Evolutionary conservation across 1,140 invertebrate species (phyloP).

Genomic region (Hirudo medicinalis): DNA sequence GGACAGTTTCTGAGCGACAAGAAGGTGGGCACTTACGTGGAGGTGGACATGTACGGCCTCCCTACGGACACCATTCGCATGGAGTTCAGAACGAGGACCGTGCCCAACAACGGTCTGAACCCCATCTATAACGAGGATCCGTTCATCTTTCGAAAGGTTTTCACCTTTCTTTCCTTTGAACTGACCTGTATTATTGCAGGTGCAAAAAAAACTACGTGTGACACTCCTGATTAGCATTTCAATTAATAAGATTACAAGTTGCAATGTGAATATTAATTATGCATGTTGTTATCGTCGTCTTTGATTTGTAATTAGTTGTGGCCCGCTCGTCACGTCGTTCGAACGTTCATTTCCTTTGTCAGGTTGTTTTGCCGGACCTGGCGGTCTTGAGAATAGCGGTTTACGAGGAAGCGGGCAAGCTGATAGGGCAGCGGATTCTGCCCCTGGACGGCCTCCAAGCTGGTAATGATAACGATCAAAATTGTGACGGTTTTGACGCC

Average conservation of each 20-base stretch:
- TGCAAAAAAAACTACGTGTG: no score
- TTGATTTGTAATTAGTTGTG: no score
- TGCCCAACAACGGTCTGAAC: constrained; percentile 84
- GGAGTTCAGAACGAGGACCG: constrained; percentile 90
- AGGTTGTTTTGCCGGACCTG: constrained; percentile 92
- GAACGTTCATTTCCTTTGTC: background rate
- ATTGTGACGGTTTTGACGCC: background rate
- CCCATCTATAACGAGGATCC: constrained; percentile 93
- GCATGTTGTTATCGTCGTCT: no score
- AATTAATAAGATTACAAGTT: no score
- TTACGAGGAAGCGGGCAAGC: constrained; percentile 93
- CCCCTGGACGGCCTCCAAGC: constrained; percentile 93
- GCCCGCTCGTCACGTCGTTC: background rate
- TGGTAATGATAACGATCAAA: constrained; percentile 43
- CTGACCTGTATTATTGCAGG: no score
- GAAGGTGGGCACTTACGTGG: constrained; percentile 96
- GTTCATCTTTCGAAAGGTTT: constrained; percentile 89
- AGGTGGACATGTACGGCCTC: constrained; percentile 98
- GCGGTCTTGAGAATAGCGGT: constrained; percentile 94
- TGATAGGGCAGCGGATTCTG: constrained; percentile 90
- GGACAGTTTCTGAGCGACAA: constrained; percentile 98
- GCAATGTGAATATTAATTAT: no score
- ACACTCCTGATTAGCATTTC: no score
- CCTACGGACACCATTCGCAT: constrained; percentile 96
- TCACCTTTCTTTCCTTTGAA: constrained; percentile 13